Percentiles rank a stretch among this genome's conserved stretches.
Evolutionary conservation across 2,113 vertebrate genomes (phyloP).

Genomic region (Pseudonaja textilis): DNA sequence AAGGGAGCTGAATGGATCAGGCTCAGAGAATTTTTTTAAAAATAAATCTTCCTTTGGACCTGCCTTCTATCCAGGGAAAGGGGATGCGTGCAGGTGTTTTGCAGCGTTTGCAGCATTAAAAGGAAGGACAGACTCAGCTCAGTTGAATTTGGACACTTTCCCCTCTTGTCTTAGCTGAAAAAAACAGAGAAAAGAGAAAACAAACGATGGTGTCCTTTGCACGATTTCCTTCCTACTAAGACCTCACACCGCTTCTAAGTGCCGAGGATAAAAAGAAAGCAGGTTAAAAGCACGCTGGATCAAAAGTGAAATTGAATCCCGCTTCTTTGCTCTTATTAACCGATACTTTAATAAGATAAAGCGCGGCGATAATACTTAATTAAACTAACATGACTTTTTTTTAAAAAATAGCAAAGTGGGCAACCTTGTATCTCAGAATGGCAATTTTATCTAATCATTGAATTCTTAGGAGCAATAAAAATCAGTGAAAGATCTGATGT

Average conservation of each 20-base stretch:
- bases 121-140: background rate
- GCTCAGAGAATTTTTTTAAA: background rate
- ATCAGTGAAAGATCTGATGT: background rate
- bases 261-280: background rate
- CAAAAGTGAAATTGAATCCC: background rate
- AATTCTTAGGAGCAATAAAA: background rate
- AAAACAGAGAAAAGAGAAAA: background rate
- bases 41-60: background rate
- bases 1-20: background rate
- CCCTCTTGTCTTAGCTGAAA: background rate
- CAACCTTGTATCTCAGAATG: background rate
- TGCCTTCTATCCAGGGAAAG: background rate
- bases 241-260: background rate
- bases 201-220: background rate
- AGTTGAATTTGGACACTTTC: background rate
- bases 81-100: background rate
- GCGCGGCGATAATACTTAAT: background rate
- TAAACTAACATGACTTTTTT: background rate
- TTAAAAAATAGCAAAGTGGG: background rate
- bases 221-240: background rate
- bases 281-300: background rate
- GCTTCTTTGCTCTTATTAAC: background rate
- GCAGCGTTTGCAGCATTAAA: background rate
- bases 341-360: background rate
- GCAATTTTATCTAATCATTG: background rate